phyloP scores from a whole-genome alignment of 2,113 vertebrate genomes.

The Miniopterus natalensis region DNA sequence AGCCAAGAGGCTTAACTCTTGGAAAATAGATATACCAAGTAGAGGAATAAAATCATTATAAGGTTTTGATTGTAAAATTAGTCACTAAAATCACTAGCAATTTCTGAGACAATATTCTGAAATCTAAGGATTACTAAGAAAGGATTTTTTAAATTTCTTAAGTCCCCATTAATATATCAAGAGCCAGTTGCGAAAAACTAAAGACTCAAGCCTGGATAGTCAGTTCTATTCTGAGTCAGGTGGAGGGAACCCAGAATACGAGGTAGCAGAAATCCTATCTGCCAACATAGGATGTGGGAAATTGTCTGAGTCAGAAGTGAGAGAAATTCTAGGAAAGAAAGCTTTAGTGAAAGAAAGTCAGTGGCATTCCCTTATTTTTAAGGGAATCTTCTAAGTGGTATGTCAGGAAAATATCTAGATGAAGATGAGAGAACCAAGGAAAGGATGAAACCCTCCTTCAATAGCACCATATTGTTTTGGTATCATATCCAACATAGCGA shows the following conservation, averaged over 20 bases:
- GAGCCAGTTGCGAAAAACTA: constrained; percentile 38
- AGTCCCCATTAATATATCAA: constrained; percentile 64
- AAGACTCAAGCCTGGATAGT: constrained; percentile 6
- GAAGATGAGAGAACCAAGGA: neutral
- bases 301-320: neutral
- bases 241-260: neutral
- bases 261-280: neutral
- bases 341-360: neutral
- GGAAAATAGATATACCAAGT: too few relatives aligned
- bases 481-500: neutral
- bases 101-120: constrained; percentile 48
- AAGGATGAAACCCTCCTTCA: neutral
- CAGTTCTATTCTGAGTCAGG: constrained; percentile 3
- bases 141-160: constrained; percentile 74
- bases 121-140: constrained; percentile 17
- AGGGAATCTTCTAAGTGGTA: neutral
- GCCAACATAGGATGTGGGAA: neutral
- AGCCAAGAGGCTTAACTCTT: too few relatives aligned
- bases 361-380: neutral
- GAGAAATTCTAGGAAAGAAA: neutral
- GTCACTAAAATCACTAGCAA: constrained; percentile 57
- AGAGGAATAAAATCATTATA: too few relatives aligned
- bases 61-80: neutral
- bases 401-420: neutral
- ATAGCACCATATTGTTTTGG: neutral